A percentile compares a stretch with the other conserved stretches of the same genome.
Evolutionary conservation across 2,113 vertebrate species (phyloP).

Genomic region (Lepidothrix coronata): DNA sequence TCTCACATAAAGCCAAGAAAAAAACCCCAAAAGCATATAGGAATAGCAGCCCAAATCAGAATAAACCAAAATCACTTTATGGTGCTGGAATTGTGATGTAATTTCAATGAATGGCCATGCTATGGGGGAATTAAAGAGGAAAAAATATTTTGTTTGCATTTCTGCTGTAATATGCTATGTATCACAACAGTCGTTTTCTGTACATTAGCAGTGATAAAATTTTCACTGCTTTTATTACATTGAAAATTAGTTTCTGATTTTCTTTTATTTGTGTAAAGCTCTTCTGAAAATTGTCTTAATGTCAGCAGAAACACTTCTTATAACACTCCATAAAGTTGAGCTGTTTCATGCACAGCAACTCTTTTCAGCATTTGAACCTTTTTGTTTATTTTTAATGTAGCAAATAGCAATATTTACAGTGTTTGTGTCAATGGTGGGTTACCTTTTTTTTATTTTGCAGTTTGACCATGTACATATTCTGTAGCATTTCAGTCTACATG

Average conservation of each 20-base stretch:
- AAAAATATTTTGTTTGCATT: constrained; percentile 3
- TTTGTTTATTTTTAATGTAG: not conserved
- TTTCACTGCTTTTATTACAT: constrained; percentile 1
- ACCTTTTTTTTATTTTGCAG: not conserved
- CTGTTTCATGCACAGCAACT: not conserved
- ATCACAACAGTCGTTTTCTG: not conserved
- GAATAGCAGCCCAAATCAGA: not conserved
- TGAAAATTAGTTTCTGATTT: not conserved
- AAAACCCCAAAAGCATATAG: not conserved
- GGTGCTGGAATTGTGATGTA: not conserved
- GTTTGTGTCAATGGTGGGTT: not conserved
- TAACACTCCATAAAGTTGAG: not conserved
- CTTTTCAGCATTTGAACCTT: not conserved
- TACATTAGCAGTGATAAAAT: not conserved
- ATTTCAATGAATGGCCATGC: not conserved
- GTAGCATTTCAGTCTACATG: not conserved
- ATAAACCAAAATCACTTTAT: not conserved
- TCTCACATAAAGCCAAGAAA: not conserved
- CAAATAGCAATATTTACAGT: not conserved
- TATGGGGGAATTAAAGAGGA: not conserved
- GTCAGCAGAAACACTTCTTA: not conserved
- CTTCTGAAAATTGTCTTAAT: not conserved
- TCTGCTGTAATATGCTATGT: not conserved
- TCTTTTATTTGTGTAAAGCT: constrained; percentile 8
- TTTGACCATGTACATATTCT: not conserved